These are phyloP conservation scores for Xanthostigma xanthostigma DNA, from an alignment of 2,888 invertebrate species.

Conservation along the genomic window DNA sequence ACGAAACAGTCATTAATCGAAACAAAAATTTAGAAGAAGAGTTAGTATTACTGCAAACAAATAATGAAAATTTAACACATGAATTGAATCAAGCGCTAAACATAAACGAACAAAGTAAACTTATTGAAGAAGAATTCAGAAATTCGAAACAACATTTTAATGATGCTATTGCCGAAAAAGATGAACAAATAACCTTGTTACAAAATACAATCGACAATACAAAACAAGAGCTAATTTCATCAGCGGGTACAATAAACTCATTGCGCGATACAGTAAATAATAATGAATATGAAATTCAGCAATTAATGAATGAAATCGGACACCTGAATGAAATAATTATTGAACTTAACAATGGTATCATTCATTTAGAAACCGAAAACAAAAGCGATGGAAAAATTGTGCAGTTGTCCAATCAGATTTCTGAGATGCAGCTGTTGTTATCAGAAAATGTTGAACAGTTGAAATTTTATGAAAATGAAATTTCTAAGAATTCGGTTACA, in stretches of 20 bases:
- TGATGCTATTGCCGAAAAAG: conserved; percentile 11
- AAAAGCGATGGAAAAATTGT: conserved; percentile 33
- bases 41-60: not conserved
- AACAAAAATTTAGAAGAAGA: not conserved
- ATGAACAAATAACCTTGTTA: conserved; percentile 22
- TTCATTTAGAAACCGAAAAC: conserved; percentile 36
- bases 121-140: conserved; percentile 17
- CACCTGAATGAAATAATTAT: conserved; percentile 32
- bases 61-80: conserved; percentile 2
- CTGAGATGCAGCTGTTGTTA: conserved; percentile 36
- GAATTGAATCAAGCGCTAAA: conserved; percentile 8
- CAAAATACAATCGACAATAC: conserved; percentile 22
- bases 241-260: conserved; percentile 18
- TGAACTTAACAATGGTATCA: conserved; percentile 33
- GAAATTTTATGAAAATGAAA: conserved; percentile 38
- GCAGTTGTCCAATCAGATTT: conserved; percentile 36
- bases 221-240: conserved; percentile 23
- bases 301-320: conserved; percentile 17
- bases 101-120: conserved; percentile 22
- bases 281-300: conserved; percentile 17
- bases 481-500: conserved; percentile 36
- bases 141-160: conserved; percentile 11
- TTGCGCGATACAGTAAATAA: conserved; percentile 19
- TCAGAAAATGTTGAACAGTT: conserved; percentile 36
- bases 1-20: conserved; percentile 11